Evolutionary conservation across 64 coral and sea anemone species (phyloP).

Genomic region (Trachythela sp.): DNA sequence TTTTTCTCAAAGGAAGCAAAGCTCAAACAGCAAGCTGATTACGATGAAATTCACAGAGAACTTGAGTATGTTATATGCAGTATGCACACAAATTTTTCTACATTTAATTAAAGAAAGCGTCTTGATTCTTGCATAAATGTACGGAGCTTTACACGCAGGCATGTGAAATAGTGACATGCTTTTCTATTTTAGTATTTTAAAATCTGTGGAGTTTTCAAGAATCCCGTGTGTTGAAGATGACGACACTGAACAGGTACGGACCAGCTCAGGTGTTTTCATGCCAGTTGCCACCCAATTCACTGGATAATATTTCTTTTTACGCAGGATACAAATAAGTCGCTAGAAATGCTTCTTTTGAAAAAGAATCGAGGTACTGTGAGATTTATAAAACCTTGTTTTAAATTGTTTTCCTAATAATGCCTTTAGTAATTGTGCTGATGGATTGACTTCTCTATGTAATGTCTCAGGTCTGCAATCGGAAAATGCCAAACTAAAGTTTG

Average conservation of each 20-base stretch:
- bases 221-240: conserved; percentile 39
- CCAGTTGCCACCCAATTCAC: too few species aligned
- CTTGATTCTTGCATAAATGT: background rate
- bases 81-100: too few species aligned
- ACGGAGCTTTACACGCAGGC: too few species aligned
- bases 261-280: background rate
- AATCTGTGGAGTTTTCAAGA: conserved; percentile 78
- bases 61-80: conserved; percentile 60
- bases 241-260: conserved; percentile 4
- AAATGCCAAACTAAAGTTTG: conserved; percentile 95
- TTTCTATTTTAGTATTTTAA: conserved; percentile 68
- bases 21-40: conserved; percentile 67
- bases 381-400: too few species aligned
- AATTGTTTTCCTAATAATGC: too few species aligned
- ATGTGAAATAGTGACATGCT: background rate
- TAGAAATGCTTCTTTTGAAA: conserved; percentile 93
- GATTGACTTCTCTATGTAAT: background rate
- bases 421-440: too few species aligned
- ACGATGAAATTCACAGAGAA: conserved; percentile 92
- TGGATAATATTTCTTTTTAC: too few species aligned
- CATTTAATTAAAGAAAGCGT: too few species aligned
- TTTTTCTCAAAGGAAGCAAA: conserved; percentile 57
- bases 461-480: conserved; percentile 84
- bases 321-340: conserved; percentile 68
- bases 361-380: conserved; percentile 89